Conservation (phyloP, 2,888 invertebrate species). For the Marronus borbonicus region DNA sequence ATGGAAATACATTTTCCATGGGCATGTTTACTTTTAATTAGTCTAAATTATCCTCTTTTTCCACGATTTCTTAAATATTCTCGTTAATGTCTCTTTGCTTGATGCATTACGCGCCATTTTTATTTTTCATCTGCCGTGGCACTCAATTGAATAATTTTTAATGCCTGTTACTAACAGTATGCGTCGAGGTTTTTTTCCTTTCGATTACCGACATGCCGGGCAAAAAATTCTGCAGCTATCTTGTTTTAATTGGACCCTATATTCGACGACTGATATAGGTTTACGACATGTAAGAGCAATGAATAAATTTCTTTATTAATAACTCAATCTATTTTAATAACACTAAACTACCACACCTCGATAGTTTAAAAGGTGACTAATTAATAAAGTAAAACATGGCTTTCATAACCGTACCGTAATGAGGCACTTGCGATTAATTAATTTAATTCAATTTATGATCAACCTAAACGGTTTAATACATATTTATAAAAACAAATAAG, state of each 20-base stretch:
- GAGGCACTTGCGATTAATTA: background rate
- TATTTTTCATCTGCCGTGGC: constrained; percentile 23
- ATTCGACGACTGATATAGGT: constrained; percentile 18
- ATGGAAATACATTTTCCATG: constrained; percentile 64
- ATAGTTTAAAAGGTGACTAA: constrained; percentile 22
- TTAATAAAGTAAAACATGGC: constrained; percentile 29
- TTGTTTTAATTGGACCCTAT: constrained; percentile 28
- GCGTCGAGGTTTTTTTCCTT: constrained; percentile 1
- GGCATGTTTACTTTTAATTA: constrained; percentile 63
- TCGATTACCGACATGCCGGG: constrained; percentile 1
- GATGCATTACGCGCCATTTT: constrained; percentile 36
- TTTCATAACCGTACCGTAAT: constrained; percentile 6
- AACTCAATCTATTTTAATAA: constrained; percentile 43
- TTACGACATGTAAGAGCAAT: constrained; percentile 16
- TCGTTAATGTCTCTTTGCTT: constrained; percentile 40
- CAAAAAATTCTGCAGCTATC: constrained; percentile 19
- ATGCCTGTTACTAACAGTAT: constrained; percentile 12
- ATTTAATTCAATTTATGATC: background rate
- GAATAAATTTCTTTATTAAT: constrained; percentile 30
- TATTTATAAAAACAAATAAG: too few species aligned
- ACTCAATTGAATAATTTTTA: constrained; percentile 41
- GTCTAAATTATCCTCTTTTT: constrained; percentile 53
- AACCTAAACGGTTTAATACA: too few species aligned
- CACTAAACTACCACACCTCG: constrained; percentile 25
- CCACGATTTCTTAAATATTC: constrained; percentile 46